These are phyloP conservation scores for Parambassis ranga DNA, from an alignment of 2,797 vertebrate species.

Conservation along the genomic window DNA sequence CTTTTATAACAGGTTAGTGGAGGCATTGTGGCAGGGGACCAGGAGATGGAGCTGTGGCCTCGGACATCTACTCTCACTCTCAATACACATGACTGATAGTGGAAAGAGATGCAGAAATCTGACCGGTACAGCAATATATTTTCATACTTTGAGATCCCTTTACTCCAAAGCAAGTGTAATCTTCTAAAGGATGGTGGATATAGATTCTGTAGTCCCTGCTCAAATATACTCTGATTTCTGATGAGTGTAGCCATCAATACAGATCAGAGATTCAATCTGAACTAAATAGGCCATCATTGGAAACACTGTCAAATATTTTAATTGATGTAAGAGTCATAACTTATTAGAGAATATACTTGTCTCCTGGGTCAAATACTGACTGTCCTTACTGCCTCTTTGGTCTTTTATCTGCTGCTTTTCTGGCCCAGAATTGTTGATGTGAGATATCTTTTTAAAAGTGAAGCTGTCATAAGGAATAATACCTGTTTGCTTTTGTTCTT, in stretches of 20 bases:
- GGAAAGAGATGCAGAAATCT: constrained; percentile 14
- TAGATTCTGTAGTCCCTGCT: constrained; percentile 9
- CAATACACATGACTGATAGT: constrained; percentile 8
- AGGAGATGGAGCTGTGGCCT: constrained; percentile 77
- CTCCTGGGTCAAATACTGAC: neutral
- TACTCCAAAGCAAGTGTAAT: constrained; percentile 10
- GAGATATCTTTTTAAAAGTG: neutral
- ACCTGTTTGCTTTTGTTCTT: neutral
- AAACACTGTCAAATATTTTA: neutral
- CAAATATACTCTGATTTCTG: constrained; percentile 7
- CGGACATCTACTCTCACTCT: constrained; percentile 22
- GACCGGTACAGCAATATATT: constrained; percentile 33
- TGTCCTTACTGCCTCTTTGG: constrained; percentile 4
- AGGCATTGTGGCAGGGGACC: constrained; percentile 48
- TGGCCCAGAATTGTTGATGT: neutral
- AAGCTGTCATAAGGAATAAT: neutral
- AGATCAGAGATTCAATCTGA: neutral
- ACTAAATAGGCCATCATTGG: neutral
- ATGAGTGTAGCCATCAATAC: neutral
- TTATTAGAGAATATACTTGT: constrained; percentile 5
- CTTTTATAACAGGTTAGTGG: neutral
- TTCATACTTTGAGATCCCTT: constrained; percentile 24
- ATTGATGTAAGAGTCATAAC: neutral
- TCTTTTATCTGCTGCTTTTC: constrained; percentile 5
- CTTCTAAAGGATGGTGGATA: constrained; percentile 32